A percentile compares a stretch with the other conserved stretches of the same genome.
phyloP scores from a whole-genome alignment of 2,113 vertebrate genomes.

The Malurus alboscapulatus region DNA sequence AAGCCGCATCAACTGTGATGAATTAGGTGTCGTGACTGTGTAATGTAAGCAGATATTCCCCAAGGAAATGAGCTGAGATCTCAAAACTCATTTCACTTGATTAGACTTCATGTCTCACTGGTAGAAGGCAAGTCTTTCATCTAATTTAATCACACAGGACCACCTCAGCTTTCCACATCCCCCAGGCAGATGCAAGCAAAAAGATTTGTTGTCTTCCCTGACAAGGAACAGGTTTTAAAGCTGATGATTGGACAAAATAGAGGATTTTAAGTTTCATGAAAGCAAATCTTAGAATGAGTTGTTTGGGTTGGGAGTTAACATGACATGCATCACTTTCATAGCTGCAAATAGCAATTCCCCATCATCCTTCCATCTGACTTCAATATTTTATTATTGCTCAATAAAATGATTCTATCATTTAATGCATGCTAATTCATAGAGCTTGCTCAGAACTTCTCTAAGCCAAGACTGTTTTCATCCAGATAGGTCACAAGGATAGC shows the following conservation, averaged over 20 bases:
- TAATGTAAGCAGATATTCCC: constrained; percentile 76
- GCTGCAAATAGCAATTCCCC: constrained; percentile 47
- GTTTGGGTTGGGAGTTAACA: constrained; percentile 67
- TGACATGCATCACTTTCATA: constrained; percentile 61
- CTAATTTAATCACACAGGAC: constrained; percentile 79
- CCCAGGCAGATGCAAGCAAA: constrained; percentile 70
- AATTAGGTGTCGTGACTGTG: constrained; percentile 74
- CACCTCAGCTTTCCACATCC: constrained; percentile 72
- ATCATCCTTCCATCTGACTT: constrained; percentile 51
- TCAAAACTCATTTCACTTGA: constrained; percentile 84
- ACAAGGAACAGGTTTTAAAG: constrained; percentile 79
- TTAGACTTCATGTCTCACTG: constrained; percentile 74
- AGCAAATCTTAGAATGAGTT: constrained; percentile 67
- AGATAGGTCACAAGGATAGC: neutral
- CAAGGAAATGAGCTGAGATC: constrained; percentile 77
- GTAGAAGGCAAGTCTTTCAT: constrained; percentile 79
- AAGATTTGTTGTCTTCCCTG: constrained; percentile 78
- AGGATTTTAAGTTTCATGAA: constrained; percentile 71
- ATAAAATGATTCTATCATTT: constrained; percentile 41
- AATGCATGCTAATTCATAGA: constrained; percentile 36
- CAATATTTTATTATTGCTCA: constrained; percentile 58
- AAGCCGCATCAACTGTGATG: constrained; percentile 72
- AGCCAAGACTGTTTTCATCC: neutral
- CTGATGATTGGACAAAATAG: constrained; percentile 68
- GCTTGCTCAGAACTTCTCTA: constrained; percentile 35